Percentiles rank a stretch among this genome's conserved stretches.
phyloP scores from a whole-genome alignment of 2,113 vertebrate genomes.

The Pipa parva region DNA sequence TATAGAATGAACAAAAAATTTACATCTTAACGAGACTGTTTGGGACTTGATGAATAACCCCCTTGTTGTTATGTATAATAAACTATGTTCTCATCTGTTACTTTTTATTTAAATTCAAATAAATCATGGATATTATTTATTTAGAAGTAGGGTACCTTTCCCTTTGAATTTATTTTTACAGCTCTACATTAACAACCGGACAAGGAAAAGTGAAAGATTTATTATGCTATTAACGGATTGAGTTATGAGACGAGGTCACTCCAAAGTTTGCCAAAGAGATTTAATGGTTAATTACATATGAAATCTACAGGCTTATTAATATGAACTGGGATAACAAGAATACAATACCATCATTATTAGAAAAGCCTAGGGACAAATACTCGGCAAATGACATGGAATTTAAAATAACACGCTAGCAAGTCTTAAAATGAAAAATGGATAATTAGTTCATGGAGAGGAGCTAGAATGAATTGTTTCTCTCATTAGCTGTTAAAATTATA shows the following conservation, averaged over 20 bases:
- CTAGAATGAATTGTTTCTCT: constrained; percentile 29
- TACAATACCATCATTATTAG: neutral
- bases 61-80: no score
- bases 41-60: no score
- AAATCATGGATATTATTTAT: no score
- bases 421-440: constrained; percentile 14
- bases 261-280: constrained; percentile 1
- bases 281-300: constrained; percentile 14
- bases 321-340: neutral
- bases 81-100: no score
- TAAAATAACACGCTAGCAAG: constrained; percentile 15
- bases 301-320: constrained; percentile 17
- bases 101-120: no score
- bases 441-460: constrained; percentile 18
- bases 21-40: no score
- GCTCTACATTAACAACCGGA: no score
- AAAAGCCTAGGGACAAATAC: constrained; percentile 26
- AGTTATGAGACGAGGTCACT: neutral
- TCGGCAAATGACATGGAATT: constrained; percentile 24
- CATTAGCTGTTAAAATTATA: constrained; percentile 16
- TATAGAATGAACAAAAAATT: no score
- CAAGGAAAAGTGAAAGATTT: no score
- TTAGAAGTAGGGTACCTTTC: no score
- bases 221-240: no score
- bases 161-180: no score